phyloP scores from a whole-genome alignment of 1,140 invertebrate genomes.

The Pantala flavescens region DNA sequence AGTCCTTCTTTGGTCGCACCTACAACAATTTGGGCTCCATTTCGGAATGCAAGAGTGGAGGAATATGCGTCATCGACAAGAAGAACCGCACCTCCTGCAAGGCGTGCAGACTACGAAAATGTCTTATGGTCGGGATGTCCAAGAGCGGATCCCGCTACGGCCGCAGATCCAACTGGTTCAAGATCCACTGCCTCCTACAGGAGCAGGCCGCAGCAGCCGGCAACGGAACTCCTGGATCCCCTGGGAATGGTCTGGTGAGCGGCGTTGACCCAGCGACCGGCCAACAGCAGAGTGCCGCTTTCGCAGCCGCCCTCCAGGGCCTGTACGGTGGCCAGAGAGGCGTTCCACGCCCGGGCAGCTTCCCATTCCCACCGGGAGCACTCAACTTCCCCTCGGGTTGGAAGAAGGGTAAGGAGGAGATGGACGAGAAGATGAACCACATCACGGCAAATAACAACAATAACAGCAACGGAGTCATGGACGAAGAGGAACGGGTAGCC shows the following conservation, averaged over 20 bases:
- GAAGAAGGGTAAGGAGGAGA: neutral
- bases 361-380: neutral
- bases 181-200: constrained; percentile 49
- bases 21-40: constrained; percentile 48
- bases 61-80: constrained; percentile 50
- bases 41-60: constrained; percentile 46
- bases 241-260: neutral
- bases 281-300: neutral
- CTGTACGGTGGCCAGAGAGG: neutral
- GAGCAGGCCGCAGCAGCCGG: constrained; percentile 28
- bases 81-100: constrained; percentile 54
- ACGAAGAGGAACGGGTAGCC: neutral
- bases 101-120: constrained; percentile 52
- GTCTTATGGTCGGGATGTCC: constrained; percentile 51
- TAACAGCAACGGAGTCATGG: neutral
- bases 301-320: neutral
- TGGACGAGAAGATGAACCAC: neutral
- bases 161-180: constrained; percentile 49
- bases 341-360: neutral
- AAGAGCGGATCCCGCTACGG: constrained; percentile 48
- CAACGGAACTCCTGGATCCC: neutral
- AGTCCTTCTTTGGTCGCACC: constrained; percentile 57
- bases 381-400: neutral
- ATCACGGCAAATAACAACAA: neutral
- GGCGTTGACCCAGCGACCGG: neutral